These are phyloP conservation scores for Chiloscyllium punctatum DNA, from an alignment of 2,797 vertebrate species.

Conservation along the genomic window DNA sequence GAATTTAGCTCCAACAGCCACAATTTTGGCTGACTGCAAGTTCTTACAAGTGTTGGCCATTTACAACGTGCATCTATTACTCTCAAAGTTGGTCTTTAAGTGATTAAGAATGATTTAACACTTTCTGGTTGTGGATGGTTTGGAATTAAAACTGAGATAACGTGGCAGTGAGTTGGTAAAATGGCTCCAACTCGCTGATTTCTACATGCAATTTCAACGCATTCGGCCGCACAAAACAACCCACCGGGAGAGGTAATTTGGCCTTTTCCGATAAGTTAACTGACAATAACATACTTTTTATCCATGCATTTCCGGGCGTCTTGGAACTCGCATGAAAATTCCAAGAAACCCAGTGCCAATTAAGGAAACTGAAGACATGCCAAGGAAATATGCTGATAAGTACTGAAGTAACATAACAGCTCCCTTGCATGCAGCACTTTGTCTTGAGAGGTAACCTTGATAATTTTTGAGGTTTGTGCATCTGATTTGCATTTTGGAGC, in stretches of 20 bases:
- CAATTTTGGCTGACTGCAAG: not conserved
- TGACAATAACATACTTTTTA: not conserved
- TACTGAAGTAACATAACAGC: not conserved
- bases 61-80: not conserved
- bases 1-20: not conserved
- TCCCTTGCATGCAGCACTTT: not conserved
- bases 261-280: not conserved
- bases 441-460: not conserved
- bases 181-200: not conserved
- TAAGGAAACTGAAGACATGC: not conserved
- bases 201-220: not conserved
- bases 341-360: not conserved
- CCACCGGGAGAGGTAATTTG: not conserved
- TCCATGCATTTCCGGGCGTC: not conserved
- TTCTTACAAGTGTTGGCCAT: not conserved
- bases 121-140: not conserved
- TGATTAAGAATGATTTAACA: not conserved
- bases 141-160: not conserved
- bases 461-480: not conserved
- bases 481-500: not conserved
- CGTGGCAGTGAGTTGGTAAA: not conserved
- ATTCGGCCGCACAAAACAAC: not conserved
- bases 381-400: not conserved
- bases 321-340: not conserved
- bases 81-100: not conserved